These are phyloP conservation scores for Bombylius major DNA, from an alignment of 2,888 invertebrate species.

Conservation along the genomic window DNA sequence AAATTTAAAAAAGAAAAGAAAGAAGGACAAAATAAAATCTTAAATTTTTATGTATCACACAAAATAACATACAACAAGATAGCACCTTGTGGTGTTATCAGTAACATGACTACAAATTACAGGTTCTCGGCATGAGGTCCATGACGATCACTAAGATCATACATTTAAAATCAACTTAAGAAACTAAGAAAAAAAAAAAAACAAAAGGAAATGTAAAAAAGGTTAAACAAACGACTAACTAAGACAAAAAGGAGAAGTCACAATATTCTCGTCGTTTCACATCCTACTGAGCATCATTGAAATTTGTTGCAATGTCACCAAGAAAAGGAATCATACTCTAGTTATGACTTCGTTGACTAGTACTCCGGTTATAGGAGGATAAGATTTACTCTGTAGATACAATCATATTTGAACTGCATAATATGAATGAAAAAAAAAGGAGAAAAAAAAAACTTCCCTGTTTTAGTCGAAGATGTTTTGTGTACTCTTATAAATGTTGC, in stretches of 20 bases:
- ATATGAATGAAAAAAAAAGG: too few species aligned
- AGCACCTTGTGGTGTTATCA: slow-evolving; percentile 7
- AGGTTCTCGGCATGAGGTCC: slow-evolving; percentile 5
- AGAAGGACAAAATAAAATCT: neutral
- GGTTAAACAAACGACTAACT: too few species aligned
- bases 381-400: too few species aligned
- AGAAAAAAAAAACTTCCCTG: too few species aligned
- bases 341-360: neutral
- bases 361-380: neutral
- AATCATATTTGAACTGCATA: too few species aligned
- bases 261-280: too few species aligned
- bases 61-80: neutral
- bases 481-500: too few species aligned
- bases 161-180: neutral
- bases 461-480: too few species aligned
- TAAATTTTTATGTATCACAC: neutral
- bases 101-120: slow-evolving; percentile 9
- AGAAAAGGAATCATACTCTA: neutral
- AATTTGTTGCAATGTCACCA: slow-evolving; percentile 9
- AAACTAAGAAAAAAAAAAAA: too few species aligned
- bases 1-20: neutral
- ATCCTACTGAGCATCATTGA: slow-evolving; percentile 6
- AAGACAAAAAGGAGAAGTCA: too few species aligned
- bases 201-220: too few species aligned
- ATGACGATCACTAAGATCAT: neutral